These are phyloP conservation scores for Zoanthus sociatus DNA, from an alignment of 92 coral and sea anemone genomes.

Conservation along the genomic window DNA sequence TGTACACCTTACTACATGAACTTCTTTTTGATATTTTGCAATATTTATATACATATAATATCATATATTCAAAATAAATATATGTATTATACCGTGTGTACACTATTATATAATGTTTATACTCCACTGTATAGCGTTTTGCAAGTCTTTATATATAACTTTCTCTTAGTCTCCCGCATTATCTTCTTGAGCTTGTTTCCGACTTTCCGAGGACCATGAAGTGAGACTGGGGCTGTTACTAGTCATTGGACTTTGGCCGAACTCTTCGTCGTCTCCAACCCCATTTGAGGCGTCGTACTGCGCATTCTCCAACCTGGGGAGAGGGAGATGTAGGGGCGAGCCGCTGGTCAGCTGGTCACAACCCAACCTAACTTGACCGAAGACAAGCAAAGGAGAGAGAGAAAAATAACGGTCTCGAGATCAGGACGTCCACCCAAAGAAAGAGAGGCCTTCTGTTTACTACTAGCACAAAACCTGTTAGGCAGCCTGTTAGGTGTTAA, in stretches of 20 bases:
- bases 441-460: neutral
- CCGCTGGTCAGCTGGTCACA: constrained; percentile 53
- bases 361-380: constrained; percentile 58
- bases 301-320: constrained; percentile 53
- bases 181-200: constrained; percentile 43
- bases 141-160: neutral
- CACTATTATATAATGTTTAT: constrained; percentile 1
- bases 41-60: constrained; percentile 33
- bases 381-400: constrained; percentile 57
- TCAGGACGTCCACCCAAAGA: constrained; percentile 35
- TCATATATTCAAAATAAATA: constrained; percentile 33
- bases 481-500: no score
- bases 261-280: constrained; percentile 50
- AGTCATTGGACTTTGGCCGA: constrained; percentile 49
- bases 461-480: neutral
- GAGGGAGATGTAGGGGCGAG: constrained; percentile 55
- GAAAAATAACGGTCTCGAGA: constrained; percentile 47
- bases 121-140: neutral
- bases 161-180: constrained; percentile 29
- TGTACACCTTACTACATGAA: constrained; percentile 28
- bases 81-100: constrained; percentile 34
- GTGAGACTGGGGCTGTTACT: constrained; percentile 42
- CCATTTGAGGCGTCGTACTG: constrained; percentile 45
- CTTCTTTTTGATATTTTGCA: constrained; percentile 22
- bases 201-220: constrained; percentile 44